Conservation (phyloP, 1,140 invertebrate species). For the Solen grandis region DNA sequence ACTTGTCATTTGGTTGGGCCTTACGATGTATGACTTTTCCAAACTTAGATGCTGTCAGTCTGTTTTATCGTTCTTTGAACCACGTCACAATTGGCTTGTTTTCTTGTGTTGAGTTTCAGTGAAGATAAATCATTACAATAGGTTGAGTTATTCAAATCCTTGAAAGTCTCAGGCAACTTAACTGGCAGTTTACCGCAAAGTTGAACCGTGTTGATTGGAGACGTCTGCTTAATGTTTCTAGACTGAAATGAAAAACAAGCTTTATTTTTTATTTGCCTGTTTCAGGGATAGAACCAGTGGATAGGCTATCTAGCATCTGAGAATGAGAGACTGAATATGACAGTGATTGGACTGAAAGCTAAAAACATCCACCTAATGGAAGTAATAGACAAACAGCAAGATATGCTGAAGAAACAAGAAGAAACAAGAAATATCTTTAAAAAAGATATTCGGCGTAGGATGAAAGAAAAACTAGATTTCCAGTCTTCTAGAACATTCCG, state of each 20-base stretch:
- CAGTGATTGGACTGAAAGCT: not conserved
- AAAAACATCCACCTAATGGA: not conserved
- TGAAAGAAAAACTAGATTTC: too few relatives aligned
- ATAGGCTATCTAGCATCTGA: conserved; percentile 42
- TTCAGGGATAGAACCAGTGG: not conserved
- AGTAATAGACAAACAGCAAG: not conserved
- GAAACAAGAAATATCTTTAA: not conserved
- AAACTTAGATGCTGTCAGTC: conserved; percentile 26
- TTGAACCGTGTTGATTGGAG: not conserved
- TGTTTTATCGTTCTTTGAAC: not conserved
- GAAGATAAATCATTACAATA: not conserved
- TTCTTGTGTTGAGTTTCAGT: not conserved
- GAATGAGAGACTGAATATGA: not conserved
- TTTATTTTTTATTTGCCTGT: not conserved
- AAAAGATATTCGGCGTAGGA: too few relatives aligned
- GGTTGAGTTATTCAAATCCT: not conserved
- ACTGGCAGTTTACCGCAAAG: not conserved
- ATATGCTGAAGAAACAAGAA: not conserved
- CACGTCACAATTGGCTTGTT: conserved; percentile 1
- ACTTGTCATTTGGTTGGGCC: not conserved
- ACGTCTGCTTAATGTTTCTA: not conserved
- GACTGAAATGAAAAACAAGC: not conserved
- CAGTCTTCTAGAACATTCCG: too few relatives aligned
- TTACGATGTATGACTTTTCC: conserved; percentile 26
- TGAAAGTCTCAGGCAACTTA: not conserved